Percentiles rank a stretch among this genome's conserved stretches.
Evolutionary conservation across 2,113 vertebrate genomes (phyloP).

Genomic region (Chlorodrepanis virens): DNA sequence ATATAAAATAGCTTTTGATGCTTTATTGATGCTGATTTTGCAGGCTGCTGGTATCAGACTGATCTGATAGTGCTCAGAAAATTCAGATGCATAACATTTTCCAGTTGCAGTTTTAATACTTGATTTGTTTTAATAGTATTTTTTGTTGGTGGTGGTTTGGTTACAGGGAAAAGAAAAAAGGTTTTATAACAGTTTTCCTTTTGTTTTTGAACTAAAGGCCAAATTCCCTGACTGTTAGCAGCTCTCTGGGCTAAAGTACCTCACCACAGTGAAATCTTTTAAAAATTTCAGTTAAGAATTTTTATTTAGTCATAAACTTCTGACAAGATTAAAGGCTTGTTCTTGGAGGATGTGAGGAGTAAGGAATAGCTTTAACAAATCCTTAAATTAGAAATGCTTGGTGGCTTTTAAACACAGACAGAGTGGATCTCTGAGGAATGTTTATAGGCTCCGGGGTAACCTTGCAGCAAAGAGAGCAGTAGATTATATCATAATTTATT

Average conservation of each 20-base stretch:
- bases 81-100: neutral
- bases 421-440: neutral
- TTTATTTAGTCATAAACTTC: slow-evolving; percentile 6
- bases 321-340: neutral
- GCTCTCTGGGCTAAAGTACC: neutral
- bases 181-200: neutral
- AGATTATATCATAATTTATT: slow-evolving; percentile 39
- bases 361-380: neutral
- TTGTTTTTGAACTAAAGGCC: neutral
- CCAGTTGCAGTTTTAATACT: neutral
- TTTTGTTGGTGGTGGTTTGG: neutral
- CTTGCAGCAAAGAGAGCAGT: slow-evolving; percentile 19
- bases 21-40: neutral
- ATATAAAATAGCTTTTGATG: neutral
- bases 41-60: neutral
- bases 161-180: neutral
- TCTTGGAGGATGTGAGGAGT: neutral
- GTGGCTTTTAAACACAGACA: neutral
- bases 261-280: neutral
- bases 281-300: neutral
- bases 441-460: slow-evolving; percentile 29
- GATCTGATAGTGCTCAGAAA: neutral
- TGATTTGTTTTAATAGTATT: neutral
- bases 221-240: neutral
- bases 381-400: slow-evolving; percentile 2